Percentiles rank a stretch among this genome's conserved stretches.
phyloP scores from a whole-genome alignment of 2,888 invertebrate genomes.

The Metallyticus violacea region DNA sequence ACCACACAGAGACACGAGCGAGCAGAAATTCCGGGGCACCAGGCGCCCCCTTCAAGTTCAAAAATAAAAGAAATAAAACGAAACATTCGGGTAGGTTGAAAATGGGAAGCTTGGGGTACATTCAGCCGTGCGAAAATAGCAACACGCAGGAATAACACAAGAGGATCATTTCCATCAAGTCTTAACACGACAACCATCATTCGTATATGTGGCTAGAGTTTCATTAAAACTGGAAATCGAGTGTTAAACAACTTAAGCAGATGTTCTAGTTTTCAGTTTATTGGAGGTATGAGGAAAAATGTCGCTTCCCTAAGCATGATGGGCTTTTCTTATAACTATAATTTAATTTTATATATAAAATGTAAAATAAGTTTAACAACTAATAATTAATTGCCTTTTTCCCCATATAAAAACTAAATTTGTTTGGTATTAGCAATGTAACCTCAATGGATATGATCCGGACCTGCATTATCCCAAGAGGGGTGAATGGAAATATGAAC shows the following conservation, averaged over 20 bases:
- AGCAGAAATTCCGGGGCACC: neutral
- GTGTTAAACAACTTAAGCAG: no score
- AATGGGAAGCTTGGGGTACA: neutral
- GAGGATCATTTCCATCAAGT: neutral
- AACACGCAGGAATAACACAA: neutral
- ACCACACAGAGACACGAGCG: conserved; percentile 7
- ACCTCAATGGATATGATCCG: neutral
- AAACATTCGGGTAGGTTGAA: neutral
- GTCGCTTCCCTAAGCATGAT: no score
- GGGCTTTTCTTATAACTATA: no score
- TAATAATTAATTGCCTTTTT: neutral
- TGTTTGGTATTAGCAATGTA: neutral
- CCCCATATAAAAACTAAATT: neutral
- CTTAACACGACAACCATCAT: no score
- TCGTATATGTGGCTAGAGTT: no score
- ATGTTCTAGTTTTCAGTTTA: no score
- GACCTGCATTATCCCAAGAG: neutral
- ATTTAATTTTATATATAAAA: no score
- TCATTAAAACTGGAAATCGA: no score
- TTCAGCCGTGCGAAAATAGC: neutral
- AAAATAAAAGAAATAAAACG: no score
- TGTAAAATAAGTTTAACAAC: neutral
- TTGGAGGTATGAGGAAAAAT: no score
- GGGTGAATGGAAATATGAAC: neutral
- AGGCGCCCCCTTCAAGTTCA: neutral